Base-by-base conservation (phyloP, 2,888 invertebrate species). In the Eucera pruinosa region DNA sequence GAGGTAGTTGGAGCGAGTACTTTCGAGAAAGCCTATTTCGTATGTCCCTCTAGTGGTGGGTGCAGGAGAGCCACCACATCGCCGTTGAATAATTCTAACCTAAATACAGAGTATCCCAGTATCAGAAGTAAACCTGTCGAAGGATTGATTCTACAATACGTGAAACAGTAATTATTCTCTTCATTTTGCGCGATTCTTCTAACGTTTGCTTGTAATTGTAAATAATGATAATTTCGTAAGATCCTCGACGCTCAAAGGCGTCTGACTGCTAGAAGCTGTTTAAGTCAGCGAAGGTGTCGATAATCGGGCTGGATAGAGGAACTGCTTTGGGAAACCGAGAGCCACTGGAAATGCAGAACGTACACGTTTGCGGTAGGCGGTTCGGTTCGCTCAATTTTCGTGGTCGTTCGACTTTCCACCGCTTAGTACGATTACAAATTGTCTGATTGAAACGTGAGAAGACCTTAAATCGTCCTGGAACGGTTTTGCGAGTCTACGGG, bases 231-330 rank as follows among this genome's bases (percentile, higher is more conserved):
- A 76, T 81, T 71, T 66, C 41, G 20, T 25, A 15, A n/a, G 23
- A 52, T 60, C 47, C 45, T 65, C 68, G 25, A 69, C 66, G 77
- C 70, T 77, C 73, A 77, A 61, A 64, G 68, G 58, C 64, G 23
- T 72, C 52, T 36, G 41, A 23, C 2, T 3, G 54, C 18, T 66
- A 58, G 72, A 67, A 71, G 73, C 62, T 23, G 30, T 65, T 36
- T 30, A 36, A 57, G 71, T 47, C 41, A 39, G 58, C 62, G 69
- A 72, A 74, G 74, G 81, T 81, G 81, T 69, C 79, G 83, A 82
- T 81, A 79, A 71, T 45, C 55, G 52, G 45, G 25, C 5, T 58
- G 69, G 80, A 70, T 78, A 78, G 70, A 61, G 45, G 52, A 20
- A 9, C 20, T 25, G 43, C 11, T 27, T 66, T 6, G 54, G 57